phyloP scores from a whole-genome alignment of 92 coral and sea anemone genomes.

The Umimayanthus chanpuru region DNA sequence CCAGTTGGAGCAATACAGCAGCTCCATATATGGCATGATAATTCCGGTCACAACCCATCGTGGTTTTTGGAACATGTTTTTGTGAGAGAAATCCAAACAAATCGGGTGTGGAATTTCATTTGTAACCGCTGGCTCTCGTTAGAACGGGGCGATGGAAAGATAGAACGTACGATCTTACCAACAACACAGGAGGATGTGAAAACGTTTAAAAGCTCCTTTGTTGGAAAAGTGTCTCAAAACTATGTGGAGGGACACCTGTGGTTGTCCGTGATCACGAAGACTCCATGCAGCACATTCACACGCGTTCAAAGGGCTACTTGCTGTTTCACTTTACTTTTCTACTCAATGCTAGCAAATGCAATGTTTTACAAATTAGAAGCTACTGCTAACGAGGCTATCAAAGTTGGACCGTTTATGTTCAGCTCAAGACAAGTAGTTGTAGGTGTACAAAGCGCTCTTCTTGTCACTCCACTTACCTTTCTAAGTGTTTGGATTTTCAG shows the following conservation, averaged over 20 bases:
- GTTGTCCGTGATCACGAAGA: slow-evolving; percentile 12
- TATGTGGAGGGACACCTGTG: slow-evolving; percentile 7
- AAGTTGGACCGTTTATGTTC: slow-evolving; percentile 3
- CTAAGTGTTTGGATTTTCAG: slow-evolving; percentile 6
- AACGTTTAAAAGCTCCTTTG: background rate
- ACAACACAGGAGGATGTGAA: background rate
- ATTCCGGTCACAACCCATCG: background rate
- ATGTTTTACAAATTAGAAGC: slow-evolving; percentile 23
- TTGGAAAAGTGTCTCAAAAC: background rate
- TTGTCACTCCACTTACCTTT: slow-evolving; percentile 8
- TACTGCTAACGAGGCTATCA: background rate
- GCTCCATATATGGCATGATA: slow-evolving; percentile 18
- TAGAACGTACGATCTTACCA: background rate
- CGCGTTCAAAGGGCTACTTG: slow-evolving; percentile 33
- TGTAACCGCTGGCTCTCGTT: slow-evolving; percentile 1
- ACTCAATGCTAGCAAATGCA: slow-evolving; percentile 27
- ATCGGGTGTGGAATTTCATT: background rate
- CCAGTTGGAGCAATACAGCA: background rate
- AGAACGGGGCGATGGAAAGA: slow-evolving; percentile 8
- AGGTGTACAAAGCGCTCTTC: slow-evolving; percentile 21
- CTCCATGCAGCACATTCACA: slow-evolving; percentile 29
- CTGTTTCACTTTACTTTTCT: slow-evolving; percentile 3
- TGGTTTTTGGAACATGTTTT: slow-evolving; percentile 2
- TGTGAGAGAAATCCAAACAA: background rate
- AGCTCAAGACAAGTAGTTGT: slow-evolving; percentile 10